Evolutionary conservation across 1,140 invertebrate species (phyloP).

Genomic region (Drosophila sechellia): DNA sequence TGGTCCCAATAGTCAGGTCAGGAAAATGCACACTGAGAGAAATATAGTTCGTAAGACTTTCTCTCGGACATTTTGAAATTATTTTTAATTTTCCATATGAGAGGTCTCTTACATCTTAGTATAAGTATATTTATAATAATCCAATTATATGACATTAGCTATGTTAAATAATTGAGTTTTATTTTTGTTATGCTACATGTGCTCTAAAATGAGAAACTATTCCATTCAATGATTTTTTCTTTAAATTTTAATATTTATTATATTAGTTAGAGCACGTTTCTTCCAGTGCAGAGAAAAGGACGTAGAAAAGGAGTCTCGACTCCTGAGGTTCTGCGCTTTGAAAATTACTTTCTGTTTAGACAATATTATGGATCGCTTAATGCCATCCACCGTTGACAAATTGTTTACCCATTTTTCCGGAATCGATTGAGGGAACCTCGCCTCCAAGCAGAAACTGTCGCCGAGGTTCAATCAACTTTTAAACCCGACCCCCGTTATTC

Average conservation of each 20-base stretch:
- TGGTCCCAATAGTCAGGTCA: constrained; percentile 47
- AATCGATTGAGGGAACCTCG: constrained; percentile 56
- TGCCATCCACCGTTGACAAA: constrained; percentile 47
- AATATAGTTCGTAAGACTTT: background rate
- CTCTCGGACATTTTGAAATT: no score
- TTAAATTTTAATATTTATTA: no score
- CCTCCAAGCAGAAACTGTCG: constrained; percentile 34
- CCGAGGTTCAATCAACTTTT: constrained; percentile 55
- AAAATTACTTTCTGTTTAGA: constrained; percentile 60
- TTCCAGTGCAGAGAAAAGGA: constrained; percentile 18
- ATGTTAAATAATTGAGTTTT: no score
- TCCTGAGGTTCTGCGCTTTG: constrained; percentile 37
- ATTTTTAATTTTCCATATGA: no score
- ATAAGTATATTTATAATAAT: no score
- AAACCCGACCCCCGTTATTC: constrained; percentile 2
- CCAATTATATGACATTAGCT: no score
- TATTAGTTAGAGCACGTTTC: background rate
- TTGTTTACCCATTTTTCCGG: constrained; percentile 57
- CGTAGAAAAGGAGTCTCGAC: constrained; percentile 28
- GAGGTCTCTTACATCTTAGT: no score
- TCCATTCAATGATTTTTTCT: no score
- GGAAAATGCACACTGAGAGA: constrained; percentile 6
- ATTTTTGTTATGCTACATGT: no score
- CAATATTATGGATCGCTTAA: constrained; percentile 60
- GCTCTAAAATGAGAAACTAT: no score